Evolutionary conservation across 2,797 vertebrate species (phyloP), one percentile per base, ranked within the genome.

Genomic region (Cetoscarus ocellatus): DNA sequence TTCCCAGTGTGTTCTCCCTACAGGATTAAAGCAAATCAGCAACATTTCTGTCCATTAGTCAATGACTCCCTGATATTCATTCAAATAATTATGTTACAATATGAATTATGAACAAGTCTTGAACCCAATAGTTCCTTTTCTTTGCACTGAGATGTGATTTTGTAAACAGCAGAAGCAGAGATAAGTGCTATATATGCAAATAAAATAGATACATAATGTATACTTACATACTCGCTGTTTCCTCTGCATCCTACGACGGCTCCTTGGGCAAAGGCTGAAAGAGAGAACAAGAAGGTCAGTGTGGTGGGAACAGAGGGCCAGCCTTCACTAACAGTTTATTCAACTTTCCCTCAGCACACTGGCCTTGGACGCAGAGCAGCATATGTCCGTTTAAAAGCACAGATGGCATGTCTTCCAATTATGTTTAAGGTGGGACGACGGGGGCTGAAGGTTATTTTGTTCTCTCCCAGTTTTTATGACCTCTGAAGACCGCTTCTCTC

Each of bases 201-300:
- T 61, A 4, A 45, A 13, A 34, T 17, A 60, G 78, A 54, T 2
- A 49, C 45, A 72, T 60, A 12, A 62, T 58, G n/a, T 47, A 75
- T 67, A 77, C 75, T 88, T 72, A 91, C 91, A 75, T 92, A 85
- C 85, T 77, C 84, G 82, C 79, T 48, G 85, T 74, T 76, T 76
- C 76, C 67, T 74, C 65, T 72, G 68, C 65, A 76, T 86, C 91
- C 92, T 95, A 95, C 82, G 95, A 95, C 0, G 94, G 95, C 84
- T 95, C 95, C 92, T 95, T 95, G 72, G 94, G 95, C 86, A 95
- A 91, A 84, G 95, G 95, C 95, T 95, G 83, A n/a, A 89, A 90
- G 79, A 73, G 75, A 86, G 86, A 88, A 88, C 69, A 7, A 86
- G 70, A 83, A 70, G 77, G 77, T 92, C 61, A 88, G 71, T 18